A percentile compares a stretch with the other conserved stretches of the same genome.
phyloP scores from a whole-genome alignment of 2,888 invertebrate genomes.

The Strigamia crassipes region DNA sequence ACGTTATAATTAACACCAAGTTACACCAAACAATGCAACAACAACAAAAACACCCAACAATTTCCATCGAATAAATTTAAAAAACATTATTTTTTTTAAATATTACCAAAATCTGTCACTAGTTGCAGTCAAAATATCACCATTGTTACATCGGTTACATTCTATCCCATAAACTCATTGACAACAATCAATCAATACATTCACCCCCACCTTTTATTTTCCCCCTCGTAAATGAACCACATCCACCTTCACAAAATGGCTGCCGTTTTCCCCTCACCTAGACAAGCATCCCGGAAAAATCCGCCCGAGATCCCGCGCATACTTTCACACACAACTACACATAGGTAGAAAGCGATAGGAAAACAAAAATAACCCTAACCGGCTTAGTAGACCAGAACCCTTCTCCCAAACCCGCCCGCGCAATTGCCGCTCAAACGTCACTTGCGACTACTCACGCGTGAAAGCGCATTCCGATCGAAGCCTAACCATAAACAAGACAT shows the following conservation, averaged over 20 bases:
- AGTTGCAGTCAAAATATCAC: no score
- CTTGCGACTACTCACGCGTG: background rate
- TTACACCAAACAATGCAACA: no score
- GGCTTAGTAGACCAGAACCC: background rate
- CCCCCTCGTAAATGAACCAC: constrained; percentile 32
- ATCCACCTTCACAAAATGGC: constrained; percentile 31
- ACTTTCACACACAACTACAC: background rate
- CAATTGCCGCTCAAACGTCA: constrained; percentile 26
- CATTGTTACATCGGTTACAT: background rate
- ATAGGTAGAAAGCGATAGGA: background rate
- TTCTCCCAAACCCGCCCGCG: background rate
- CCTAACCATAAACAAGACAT: background rate
- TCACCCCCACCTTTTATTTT: background rate
- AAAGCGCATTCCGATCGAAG: background rate
- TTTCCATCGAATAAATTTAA: no score
- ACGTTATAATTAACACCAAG: no score
- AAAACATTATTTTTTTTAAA: no score
- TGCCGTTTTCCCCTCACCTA: constrained; percentile 4
- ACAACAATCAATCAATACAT: constrained; percentile 30
- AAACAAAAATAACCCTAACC: constrained; percentile 22
- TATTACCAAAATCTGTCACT: no score
- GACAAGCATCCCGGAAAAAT: background rate
- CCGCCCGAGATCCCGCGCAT: background rate
- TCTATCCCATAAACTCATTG: constrained; percentile 3
- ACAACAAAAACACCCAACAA: no score